Percentiles rank a stretch among this genome's conserved stretches.
Evolutionary conservation across 2,888 invertebrate genomes (phyloP).

Genomic region (Trichopoda pennipes): DNA sequence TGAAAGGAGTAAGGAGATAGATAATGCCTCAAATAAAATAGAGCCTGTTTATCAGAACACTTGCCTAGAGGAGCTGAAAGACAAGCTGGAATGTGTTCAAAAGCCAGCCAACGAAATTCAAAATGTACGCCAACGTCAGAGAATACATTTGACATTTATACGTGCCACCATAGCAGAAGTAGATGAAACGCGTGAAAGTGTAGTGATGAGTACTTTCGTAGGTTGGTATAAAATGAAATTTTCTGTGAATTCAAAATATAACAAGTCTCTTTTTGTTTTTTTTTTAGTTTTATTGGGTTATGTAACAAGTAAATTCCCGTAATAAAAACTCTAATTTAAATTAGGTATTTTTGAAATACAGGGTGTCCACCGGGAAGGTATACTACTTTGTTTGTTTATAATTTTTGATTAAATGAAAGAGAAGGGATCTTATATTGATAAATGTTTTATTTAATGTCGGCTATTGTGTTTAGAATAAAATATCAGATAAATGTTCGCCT

Average conservation of each 20-base stretch:
- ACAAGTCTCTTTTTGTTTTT: no score
- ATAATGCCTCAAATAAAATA: slow-evolving; percentile 42
- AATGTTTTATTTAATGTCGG: no score
- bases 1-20: slow-evolving; percentile 66
- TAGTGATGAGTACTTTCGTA: slow-evolving; percentile 78
- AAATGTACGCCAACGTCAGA: slow-evolving; percentile 47
- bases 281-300: not conserved
- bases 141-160: slow-evolving; percentile 73
- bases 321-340: not conserved
- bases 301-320: not conserved
- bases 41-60: slow-evolving; percentile 79
- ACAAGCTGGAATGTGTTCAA: slow-evolving; percentile 67
- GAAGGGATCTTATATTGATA: no score
- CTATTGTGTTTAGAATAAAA: no score
- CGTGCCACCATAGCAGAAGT: slow-evolving; percentile 73
- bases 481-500: no score
- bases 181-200: slow-evolving; percentile 71
- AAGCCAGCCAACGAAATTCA: slow-evolving; percentile 21
- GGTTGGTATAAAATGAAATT: slow-evolving; percentile 73
- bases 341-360: no score
- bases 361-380: no score
- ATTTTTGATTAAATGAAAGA: no score
- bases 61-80: slow-evolving; percentile 67
- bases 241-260: not conserved
- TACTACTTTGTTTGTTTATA: no score